phyloP scores from a whole-genome alignment of 2,113 vertebrate genomes.

The Tonatia bakeri region DNA sequence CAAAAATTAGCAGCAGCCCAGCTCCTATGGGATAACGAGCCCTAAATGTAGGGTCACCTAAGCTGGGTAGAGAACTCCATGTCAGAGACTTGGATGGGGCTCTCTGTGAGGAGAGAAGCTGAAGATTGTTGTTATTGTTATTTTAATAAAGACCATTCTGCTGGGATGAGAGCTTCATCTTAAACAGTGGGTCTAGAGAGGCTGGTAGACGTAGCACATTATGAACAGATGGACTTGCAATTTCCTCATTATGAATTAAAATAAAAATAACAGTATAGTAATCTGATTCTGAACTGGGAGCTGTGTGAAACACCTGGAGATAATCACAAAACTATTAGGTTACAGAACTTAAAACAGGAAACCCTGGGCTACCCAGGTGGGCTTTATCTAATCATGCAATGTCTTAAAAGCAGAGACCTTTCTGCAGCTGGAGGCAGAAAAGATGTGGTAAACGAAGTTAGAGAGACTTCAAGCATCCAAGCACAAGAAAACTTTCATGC shows the following conservation, averaged over 20 bases:
- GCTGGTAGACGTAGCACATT: not conserved
- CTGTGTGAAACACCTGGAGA: not conserved
- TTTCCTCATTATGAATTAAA: slow-evolving; percentile 9
- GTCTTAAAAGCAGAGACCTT: not conserved
- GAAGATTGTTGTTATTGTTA: not conserved
- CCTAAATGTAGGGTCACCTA: not conserved
- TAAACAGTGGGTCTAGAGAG: not conserved
- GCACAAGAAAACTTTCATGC: not conserved
- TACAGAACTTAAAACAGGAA: not conserved
- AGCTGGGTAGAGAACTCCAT: not conserved
- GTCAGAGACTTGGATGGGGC: not conserved
- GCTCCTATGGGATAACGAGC: not conserved
- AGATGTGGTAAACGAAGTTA: not conserved
- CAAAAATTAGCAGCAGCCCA: not conserved
- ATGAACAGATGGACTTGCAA: not conserved
- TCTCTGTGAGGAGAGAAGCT: not conserved
- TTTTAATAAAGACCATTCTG: not conserved
- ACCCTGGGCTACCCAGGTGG: not conserved
- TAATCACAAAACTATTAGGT: slow-evolving; percentile 27
- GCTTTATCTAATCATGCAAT: not conserved
- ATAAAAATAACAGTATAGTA: not conserved
- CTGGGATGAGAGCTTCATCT: not conserved
- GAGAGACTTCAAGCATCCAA: not conserved
- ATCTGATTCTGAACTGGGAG: not conserved
- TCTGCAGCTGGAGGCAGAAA: not conserved